phyloP scores from a whole-genome alignment of 30 jellyfish, hydroid and myxozoan species.

The Turritopsis rubra region DNA sequence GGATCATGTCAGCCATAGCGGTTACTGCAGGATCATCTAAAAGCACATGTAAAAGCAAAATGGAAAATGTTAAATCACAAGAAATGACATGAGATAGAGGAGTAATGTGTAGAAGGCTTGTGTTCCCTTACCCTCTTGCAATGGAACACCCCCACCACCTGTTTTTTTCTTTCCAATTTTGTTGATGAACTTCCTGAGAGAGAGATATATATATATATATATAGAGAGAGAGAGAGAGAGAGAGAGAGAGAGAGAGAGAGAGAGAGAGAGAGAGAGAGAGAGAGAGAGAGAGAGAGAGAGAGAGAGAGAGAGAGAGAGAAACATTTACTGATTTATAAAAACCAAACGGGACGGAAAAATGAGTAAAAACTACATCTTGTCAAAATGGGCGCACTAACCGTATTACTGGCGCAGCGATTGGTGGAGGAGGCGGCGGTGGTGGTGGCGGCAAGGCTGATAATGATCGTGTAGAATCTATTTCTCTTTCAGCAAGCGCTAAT shows the following conservation, averaged over 20 bases:
- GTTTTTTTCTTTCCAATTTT: conserved; percentile 11
- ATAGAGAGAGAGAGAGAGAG: too few species aligned
- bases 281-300: too few species aligned
- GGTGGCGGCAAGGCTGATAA: conserved; percentile 1
- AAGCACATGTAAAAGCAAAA: background rate
- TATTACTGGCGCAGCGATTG: conserved; percentile 21
- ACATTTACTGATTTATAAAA: background rate
- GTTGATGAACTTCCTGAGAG: conserved; percentile 12
- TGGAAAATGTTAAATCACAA: background rate
- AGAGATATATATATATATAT: background rate
- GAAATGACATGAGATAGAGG: background rate
- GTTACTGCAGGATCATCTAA: conserved; percentile 13
- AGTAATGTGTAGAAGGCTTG: background rate
- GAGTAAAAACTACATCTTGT: background rate
- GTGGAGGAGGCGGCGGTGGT: conserved; percentile 31
- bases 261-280: too few species aligned
- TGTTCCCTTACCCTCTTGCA: background rate
- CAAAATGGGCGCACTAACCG: background rate
- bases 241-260: background rate
- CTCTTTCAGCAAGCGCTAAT: conserved; percentile 12
- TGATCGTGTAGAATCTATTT: background rate
- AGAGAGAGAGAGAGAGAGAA: background rate
- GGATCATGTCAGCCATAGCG: conserved; percentile 93
- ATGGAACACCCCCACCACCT: background rate
- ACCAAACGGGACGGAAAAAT: background rate